Conservation (phyloP, 2,888 invertebrate genomes). For the Hyles lineata region DNA sequence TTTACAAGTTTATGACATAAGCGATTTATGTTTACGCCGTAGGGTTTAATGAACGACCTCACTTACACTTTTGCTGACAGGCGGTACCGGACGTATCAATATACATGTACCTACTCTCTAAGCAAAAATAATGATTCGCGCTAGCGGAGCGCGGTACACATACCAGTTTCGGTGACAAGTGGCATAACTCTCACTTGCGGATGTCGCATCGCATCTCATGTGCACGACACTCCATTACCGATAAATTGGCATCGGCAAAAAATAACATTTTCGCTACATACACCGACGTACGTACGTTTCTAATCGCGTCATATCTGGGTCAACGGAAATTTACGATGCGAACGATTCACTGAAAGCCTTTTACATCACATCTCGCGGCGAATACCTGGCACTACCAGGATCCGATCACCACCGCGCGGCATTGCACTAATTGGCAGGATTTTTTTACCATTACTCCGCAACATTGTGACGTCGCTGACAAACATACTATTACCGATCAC, state of each 20-base stretch:
- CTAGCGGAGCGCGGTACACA: slow-evolving; percentile 63
- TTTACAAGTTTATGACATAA: slow-evolving; percentile 37
- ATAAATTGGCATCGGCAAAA: slow-evolving; percentile 80
- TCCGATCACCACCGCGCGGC: slow-evolving; percentile 65
- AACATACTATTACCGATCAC: slow-evolving; percentile 56
- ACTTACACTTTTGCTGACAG: slow-evolving; percentile 72
- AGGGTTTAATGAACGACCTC: slow-evolving; percentile 71
- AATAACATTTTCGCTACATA: slow-evolving; percentile 76
- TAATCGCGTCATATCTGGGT: slow-evolving; percentile 82
- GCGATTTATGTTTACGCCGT: slow-evolving; percentile 51
- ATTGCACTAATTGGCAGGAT: slow-evolving; percentile 64
- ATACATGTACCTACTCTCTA: slow-evolving; percentile 51
- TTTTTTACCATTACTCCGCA: slow-evolving; percentile 59
- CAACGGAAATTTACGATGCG: slow-evolving; percentile 80
- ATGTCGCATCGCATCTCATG: slow-evolving; percentile 76
- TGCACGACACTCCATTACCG: slow-evolving; percentile 73
- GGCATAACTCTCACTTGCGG: slow-evolving; percentile 82
- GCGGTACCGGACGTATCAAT: slow-evolving; percentile 71
- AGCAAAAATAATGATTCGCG: slow-evolving; percentile 73
- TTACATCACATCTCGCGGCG: slow-evolving; percentile 74
- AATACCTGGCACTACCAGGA: slow-evolving; percentile 79
- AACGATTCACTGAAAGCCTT: slow-evolving; percentile 79
- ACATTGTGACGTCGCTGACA: slow-evolving; percentile 48
- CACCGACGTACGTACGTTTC: slow-evolving; percentile 73
- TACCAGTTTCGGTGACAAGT: slow-evolving; percentile 82